Conservation (phyloP, 2,113 vertebrate species). For the Clinocottus analis region DNA sequence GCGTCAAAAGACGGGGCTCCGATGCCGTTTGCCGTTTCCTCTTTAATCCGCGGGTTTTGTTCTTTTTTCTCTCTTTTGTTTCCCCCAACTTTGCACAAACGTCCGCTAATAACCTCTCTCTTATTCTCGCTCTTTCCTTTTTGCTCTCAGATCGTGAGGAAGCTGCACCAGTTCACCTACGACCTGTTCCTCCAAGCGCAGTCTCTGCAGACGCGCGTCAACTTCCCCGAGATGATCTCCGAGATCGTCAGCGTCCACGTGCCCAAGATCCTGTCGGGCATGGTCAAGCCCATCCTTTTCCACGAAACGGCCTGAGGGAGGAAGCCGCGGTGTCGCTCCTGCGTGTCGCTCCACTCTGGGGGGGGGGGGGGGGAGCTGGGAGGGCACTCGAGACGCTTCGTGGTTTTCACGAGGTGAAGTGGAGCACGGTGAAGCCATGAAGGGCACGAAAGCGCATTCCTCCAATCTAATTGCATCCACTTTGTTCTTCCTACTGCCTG, state of each 20-base stretch:
- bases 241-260: constrained; percentile 98
- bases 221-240: constrained; percentile 97
- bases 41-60: constrained; percentile 26
- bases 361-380: constrained; percentile 10
- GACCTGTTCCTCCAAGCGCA: constrained; percentile 94
- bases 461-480: constrained; percentile 53
- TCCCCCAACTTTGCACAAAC: not conserved
- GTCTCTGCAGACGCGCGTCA: constrained; percentile 87
- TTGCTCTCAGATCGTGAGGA: constrained; percentile 89
- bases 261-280: constrained; percentile 96
- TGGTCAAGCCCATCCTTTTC: constrained; percentile 96
- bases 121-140: not conserved
- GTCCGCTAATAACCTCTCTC: constrained; percentile 12
- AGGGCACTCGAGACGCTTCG: not conserved
- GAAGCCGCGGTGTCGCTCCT: not conserved
- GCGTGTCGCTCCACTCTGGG: not conserved
- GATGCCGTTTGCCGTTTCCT: constrained; percentile 14
- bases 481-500: constrained; percentile 56
- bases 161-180: constrained; percentile 97
- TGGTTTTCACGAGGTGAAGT: constrained; percentile 25
- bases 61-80: not conserved
- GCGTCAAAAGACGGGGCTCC: constrained; percentile 20
- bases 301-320: constrained; percentile 81
- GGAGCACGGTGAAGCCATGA: not conserved
- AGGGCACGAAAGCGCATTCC: constrained; percentile 51